phyloP scores from a whole-genome alignment of 2,797 vertebrate genomes.

The Pseudochirops cupreus region DNA sequence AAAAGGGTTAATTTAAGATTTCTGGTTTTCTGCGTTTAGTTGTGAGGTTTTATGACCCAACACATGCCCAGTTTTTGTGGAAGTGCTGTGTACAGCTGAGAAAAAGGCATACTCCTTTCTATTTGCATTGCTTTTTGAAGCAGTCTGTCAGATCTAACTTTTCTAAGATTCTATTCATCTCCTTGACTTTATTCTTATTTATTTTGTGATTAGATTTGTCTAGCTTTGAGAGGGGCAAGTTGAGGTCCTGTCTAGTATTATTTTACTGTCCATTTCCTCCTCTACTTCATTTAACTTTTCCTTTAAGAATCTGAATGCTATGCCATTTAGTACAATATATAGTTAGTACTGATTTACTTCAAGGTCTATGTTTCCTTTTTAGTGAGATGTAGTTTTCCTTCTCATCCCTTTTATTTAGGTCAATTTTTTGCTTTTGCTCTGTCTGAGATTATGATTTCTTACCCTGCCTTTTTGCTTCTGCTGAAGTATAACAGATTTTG shows the following conservation, averaged over 20 bases:
- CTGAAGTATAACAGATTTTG: no score
- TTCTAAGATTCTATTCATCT: not conserved
- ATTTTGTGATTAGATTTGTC: not conserved
- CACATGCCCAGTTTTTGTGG: not conserved
- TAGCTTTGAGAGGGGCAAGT: not conserved
- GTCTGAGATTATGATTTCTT: no score
- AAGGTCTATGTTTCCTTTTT: no score
- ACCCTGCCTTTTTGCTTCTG: no score
- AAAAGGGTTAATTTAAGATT: not conserved
- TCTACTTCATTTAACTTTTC: not conserved
- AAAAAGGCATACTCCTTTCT: not conserved
- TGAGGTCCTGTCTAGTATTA: not conserved
- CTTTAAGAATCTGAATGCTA: not conserved
- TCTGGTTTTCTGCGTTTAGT: not conserved
- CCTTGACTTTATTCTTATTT: not conserved
- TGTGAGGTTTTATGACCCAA: not conserved
- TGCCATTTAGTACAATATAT: not conserved
- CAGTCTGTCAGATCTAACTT: not conserved
- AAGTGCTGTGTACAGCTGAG: not conserved
- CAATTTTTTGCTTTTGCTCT: no score
- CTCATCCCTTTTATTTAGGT: not conserved
- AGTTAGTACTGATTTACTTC: no score
- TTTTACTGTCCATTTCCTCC: not conserved
- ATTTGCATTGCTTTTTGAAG: not conserved
- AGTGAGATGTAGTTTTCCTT: not conserved